Evolutionary conservation across 2,888 invertebrate species (phyloP), one percentile per base, ranked within the genome.

Genomic region (Paralinhomoeus sp.): DNA sequence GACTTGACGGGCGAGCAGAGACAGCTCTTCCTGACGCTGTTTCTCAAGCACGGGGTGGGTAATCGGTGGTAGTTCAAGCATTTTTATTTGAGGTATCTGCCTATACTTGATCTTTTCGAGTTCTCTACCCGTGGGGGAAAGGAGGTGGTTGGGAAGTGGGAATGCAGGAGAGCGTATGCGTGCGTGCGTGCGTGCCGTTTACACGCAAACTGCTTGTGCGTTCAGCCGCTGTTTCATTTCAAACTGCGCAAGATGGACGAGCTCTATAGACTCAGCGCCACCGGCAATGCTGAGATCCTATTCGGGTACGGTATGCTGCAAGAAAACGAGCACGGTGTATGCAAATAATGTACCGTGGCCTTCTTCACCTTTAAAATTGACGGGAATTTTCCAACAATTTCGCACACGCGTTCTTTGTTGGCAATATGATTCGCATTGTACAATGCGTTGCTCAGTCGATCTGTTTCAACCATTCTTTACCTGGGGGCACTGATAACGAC

Each of bases 221-320:
- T 37, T 37, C 21, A 51, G 5, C 50, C 53, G 13, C 45, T 55
- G 21, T 49, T 51, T 24, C 54, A 55, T 40, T 53, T 48, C 45
- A 52, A 53, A 53, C 61, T 78, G 1, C 67, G 72, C 53, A 66
- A 66, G 15, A 66, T 83, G 54, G 73, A 77, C 35, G 60, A 67
- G 1, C 61, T 70, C 0, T 84, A 83, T 61, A 67, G 71, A 24
- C 67, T 87, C 45, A 70, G 71, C 42, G 59, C 60, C 1, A 71
- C 71, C 7, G 72, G 73, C 53, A 89, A 87, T 62, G 69, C 76
- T 0, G 87, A 89, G 67, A 77, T 87, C 41, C 71, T 62, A 46
- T 67, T 70, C 53, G 64, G 67, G 69, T 71, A 54, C 50, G 53
- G 55, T 35, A 7, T 15, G 12, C 24, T n/a, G n/a, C 7, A 9